Evolutionary conservation across 2,797 vertebrate species (phyloP).

Genomic region (Vultur gryphus): DNA sequence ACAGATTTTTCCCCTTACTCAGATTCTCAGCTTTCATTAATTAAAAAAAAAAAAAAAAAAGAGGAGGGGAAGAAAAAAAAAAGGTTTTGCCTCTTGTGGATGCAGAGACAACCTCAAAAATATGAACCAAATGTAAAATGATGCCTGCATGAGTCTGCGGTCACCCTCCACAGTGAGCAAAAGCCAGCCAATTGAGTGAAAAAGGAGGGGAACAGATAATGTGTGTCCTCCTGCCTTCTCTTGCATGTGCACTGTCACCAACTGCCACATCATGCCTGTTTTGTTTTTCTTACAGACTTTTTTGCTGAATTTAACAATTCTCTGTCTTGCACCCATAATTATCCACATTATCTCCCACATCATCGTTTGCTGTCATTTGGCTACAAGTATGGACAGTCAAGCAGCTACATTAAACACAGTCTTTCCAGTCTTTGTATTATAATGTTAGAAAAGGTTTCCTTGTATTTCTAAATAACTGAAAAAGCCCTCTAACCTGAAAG

Average conservation of each 20-base stretch:
- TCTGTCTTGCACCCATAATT: background rate
- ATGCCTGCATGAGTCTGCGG: background rate
- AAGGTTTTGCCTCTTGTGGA: background rate
- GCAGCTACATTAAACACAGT: background rate
- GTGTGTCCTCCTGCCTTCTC: background rate
- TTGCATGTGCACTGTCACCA: background rate
- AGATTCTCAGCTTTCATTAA: constrained; percentile 24
- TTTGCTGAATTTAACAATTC: background rate
- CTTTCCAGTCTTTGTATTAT: background rate
- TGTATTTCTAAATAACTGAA: background rate
- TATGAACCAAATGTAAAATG: constrained; percentile 25
- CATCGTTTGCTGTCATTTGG: background rate
- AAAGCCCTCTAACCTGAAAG: background rate
- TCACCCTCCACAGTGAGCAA: background rate
- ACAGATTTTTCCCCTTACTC: background rate
- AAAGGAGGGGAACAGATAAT: background rate
- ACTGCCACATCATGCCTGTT: background rate
- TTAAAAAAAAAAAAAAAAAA: background rate
- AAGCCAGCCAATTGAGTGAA: background rate
- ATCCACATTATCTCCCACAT: background rate
- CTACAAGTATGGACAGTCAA: background rate
- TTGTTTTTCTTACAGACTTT: background rate
- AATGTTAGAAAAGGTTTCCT: background rate
- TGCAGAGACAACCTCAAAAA: constrained; percentile 29
- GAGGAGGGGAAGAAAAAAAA: background rate